phyloP scores from a whole-genome alignment of 2,113 vertebrate genomes.

The Pongo pygmaeus region DNA sequence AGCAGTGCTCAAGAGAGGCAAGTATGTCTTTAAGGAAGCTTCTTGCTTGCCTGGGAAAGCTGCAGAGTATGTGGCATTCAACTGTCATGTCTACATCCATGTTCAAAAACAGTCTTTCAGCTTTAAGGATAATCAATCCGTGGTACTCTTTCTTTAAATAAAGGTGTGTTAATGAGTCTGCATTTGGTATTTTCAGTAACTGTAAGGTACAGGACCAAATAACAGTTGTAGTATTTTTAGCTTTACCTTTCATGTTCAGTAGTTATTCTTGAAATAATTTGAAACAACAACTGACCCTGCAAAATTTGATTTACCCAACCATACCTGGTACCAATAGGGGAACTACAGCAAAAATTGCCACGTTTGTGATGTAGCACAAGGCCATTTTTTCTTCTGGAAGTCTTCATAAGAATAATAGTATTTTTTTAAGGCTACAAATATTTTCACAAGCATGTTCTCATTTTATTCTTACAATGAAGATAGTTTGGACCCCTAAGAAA shows the following conservation, averaged over 20 bases:
- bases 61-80: not conserved
- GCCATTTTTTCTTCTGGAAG: not conserved
- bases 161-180: not conserved
- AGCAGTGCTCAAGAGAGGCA: rapidly evolving
- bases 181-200: not conserved
- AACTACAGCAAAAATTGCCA: not conserved
- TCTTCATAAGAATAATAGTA: not conserved
- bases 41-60: not conserved
- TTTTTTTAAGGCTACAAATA: not conserved
- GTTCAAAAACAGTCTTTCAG: not conserved
- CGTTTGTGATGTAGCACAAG: not conserved
- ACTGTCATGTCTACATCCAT: not conserved
- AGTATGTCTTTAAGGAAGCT: not conserved
- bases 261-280: not conserved
- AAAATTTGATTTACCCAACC: constrained; percentile 48
- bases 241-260: not conserved
- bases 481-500: not conserved
- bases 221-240: not conserved
- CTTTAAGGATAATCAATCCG: not conserved
- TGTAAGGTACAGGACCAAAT: not conserved
- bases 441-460: not conserved
- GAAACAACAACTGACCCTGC: not conserved
- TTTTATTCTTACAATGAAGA: not conserved
- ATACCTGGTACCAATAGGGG: not conserved
- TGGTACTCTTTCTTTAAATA: not conserved